These are phyloP conservation scores for Ancistrus triradiatus DNA, from an alignment of 2,113 vertebrate species.

Conservation along the genomic window DNA sequence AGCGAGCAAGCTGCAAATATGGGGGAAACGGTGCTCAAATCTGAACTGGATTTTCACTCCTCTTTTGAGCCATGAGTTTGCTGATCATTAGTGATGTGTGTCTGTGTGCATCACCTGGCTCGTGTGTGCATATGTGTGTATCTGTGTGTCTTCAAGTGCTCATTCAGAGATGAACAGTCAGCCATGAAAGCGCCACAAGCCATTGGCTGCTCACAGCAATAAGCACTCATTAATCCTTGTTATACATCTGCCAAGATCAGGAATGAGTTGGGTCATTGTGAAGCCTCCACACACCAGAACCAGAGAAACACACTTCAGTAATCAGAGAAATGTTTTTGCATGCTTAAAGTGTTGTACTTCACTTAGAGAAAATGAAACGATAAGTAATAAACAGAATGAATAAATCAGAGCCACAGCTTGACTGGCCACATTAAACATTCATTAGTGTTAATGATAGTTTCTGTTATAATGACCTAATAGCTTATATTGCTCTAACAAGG, in stretches of 20 bases:
- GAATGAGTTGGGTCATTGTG: not conserved
- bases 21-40: too few relatives aligned
- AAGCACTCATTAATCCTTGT: conserved; percentile 1
- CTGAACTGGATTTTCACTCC: too few relatives aligned
- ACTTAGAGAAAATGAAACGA: not conserved
- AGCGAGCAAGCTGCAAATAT: too few relatives aligned
- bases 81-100: too few relatives aligned
- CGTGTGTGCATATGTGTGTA: too few relatives aligned
- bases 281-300: not conserved
- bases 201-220: not conserved
- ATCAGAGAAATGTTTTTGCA: not conserved
- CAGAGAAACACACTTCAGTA: not conserved
- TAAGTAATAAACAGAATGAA: not conserved
- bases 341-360: not conserved
- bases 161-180: not conserved
- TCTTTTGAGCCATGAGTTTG: too few relatives aligned
- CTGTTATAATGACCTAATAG: too few relatives aligned
- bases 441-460: conserved; percentile 23
- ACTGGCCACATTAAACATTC: not conserved
- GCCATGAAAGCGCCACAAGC: not conserved
- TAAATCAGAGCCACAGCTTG: too few relatives aligned
- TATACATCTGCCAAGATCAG: not conserved
- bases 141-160: not conserved
- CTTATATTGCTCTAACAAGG: not conserved
- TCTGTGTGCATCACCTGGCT: not conserved